These are phyloP conservation scores for Drosophila bifasciata DNA, from an alignment of 1,140 invertebrate genomes.

Conservation along the genomic window DNA sequence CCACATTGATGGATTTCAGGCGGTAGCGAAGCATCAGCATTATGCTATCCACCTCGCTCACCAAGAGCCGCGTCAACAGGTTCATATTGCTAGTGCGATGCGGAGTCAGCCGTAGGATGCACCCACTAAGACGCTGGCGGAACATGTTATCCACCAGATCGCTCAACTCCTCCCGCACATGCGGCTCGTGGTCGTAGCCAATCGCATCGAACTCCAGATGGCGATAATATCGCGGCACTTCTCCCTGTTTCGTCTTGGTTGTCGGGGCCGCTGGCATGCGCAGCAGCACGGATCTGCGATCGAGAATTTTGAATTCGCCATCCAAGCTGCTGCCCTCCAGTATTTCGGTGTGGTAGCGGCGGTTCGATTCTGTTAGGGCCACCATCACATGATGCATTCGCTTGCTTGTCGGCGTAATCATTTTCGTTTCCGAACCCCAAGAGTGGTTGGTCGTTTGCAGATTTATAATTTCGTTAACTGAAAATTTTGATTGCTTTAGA, in stretches of 20 bases:
- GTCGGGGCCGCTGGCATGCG: constrained; percentile 3
- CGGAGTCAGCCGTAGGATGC: constrained; percentile 49
- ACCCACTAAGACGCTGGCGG: constrained; percentile 35
- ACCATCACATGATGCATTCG: constrained; percentile 53
- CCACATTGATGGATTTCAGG: constrained; percentile 45
- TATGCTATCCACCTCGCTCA: constrained; percentile 58
- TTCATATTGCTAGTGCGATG: constrained; percentile 44
- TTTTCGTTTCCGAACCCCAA: not conserved
- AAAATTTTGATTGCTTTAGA: constrained; percentile 48
- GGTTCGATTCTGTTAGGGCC: constrained; percentile 39
- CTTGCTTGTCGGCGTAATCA: constrained; percentile 13
- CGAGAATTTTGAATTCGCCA: constrained; percentile 47
- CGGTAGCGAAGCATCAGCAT: constrained; percentile 34
- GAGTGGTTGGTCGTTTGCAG: not conserved
- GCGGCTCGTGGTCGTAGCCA: constrained; percentile 55
- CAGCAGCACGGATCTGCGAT: constrained; percentile 44
- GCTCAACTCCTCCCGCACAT: constrained; percentile 32
- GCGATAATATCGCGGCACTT: constrained; percentile 42
- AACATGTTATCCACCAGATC: constrained; percentile 52
- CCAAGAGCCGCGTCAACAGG: constrained; percentile 54
- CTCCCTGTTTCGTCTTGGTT: not conserved
- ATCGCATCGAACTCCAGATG: constrained; percentile 64
- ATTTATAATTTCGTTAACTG: constrained; percentile 15
- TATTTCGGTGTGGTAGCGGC: not conserved
- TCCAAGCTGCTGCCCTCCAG: not conserved